phyloP scores from a whole-genome alignment of 2,888 invertebrate species.

The Drosophila ustulata region DNA sequence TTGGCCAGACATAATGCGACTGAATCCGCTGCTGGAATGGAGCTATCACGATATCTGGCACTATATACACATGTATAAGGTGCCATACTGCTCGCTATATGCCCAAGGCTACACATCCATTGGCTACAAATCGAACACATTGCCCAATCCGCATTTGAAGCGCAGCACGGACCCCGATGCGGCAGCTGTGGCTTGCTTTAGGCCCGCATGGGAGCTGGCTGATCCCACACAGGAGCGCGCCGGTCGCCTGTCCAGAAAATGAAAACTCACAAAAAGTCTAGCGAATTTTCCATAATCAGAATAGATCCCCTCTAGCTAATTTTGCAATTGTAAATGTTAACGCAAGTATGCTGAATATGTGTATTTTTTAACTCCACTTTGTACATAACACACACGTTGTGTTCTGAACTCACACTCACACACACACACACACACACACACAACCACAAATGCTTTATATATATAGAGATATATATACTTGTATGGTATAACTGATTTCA shows the following conservation, averaged over 20 bases:
- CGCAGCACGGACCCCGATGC: conserved; percentile 61
- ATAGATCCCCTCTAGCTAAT: background rate
- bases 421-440: background rate
- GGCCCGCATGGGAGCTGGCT: conserved; percentile 89
- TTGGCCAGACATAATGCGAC: conserved; percentile 96
- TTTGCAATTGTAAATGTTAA: conserved; percentile 1
- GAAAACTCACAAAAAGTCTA: conserved; percentile 1
- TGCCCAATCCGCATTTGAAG: conserved; percentile 90
- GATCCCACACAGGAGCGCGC: conserved; percentile 81
- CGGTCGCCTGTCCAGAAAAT: conserved; percentile 72
- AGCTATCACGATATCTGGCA: conserved; percentile 96
- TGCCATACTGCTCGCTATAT: conserved; percentile 97
- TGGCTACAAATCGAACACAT: conserved; percentile 92
- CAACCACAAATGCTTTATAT: background rate
- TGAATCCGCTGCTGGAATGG: conserved; percentile 97
- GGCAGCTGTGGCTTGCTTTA: conserved; percentile 85
- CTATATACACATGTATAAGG: conserved; percentile 90
- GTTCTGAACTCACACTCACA: background rate
- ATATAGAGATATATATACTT: too few relatives aligned
- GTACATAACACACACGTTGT: background rate
- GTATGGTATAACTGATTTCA: too few relatives aligned
- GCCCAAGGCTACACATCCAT: conserved; percentile 96
- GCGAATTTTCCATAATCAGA: background rate
- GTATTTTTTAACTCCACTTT: background rate
- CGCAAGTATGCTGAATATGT: background rate